phyloP scores from a whole-genome alignment of 2,797 vertebrate genomes.

The Botia kubotai region DNA sequence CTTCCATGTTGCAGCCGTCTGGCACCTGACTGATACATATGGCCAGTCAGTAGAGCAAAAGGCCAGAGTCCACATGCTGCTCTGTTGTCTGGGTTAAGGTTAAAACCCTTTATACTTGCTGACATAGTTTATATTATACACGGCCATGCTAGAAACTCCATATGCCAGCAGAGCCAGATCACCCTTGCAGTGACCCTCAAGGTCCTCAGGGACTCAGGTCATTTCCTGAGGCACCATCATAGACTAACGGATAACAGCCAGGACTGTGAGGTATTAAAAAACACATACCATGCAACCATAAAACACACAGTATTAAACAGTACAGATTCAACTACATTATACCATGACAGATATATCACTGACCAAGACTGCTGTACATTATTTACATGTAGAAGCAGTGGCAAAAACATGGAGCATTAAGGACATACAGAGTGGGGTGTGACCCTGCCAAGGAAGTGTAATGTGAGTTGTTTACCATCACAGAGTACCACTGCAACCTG shows the following conservation, averaged over 20 bases:
- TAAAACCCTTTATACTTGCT: conserved; percentile 43
- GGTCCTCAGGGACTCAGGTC: background rate
- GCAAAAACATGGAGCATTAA: no score
- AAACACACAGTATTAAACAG: no score
- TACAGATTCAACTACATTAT: no score
- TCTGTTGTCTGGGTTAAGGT: conserved; percentile 45
- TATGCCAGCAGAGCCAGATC: conserved; percentile 10
- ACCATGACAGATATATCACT: no score
- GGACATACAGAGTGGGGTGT: no score
- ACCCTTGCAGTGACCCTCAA: conserved; percentile 11
- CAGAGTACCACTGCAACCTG: no score
- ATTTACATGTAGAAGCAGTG: no score
- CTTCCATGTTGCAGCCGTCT: background rate
- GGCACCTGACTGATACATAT: conserved; percentile 47
- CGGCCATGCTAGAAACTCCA: conserved; percentile 15
- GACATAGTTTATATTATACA: conserved; percentile 53
- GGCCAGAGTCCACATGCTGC: conserved; percentile 12
- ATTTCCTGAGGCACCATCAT: background rate
- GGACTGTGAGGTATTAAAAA: background rate
- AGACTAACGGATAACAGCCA: background rate
- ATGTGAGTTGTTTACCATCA: no score
- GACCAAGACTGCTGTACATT: no score
- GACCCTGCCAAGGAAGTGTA: no score
- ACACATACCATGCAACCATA: background rate
- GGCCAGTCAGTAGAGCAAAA: conserved; percentile 8